A percentile compares a stretch with the other conserved stretches of the same genome.
phyloP scores from a whole-genome alignment of 1,140 invertebrate species.

The Drosophila bocki region DNA sequence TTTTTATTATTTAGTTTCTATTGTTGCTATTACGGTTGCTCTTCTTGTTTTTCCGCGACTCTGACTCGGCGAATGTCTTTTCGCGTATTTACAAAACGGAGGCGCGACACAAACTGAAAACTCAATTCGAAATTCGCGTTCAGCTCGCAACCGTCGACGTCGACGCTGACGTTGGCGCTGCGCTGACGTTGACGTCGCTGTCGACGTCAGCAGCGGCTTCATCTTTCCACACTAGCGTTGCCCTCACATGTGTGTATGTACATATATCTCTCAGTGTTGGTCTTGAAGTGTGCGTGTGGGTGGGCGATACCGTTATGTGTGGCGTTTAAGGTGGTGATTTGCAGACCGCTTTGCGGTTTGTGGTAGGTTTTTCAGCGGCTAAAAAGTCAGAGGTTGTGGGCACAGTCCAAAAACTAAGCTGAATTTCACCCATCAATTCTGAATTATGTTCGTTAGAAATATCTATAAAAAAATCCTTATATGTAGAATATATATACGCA shows the following conservation, averaged over 20 bases:
- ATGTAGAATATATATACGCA: no score
- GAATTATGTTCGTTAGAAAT: neutral
- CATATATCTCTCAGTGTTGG: constrained; percentile 2
- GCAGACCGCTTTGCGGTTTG: constrained; percentile 44
- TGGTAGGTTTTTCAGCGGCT: constrained; percentile 30
- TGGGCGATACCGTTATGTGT: constrained; percentile 41
- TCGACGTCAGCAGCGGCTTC: constrained; percentile 32
- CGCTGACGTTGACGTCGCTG: constrained; percentile 2
- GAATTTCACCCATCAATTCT: neutral
- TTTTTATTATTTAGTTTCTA: constrained; percentile 47
- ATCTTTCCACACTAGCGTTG: constrained; percentile 22
- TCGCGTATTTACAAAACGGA: constrained; percentile 82
- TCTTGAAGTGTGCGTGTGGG: constrained; percentile 8
- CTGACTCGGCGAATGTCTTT: constrained; percentile 56
- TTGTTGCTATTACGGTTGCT: constrained; percentile 18
- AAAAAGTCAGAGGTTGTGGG: constrained; percentile 8
- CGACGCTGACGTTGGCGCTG: constrained; percentile 1
- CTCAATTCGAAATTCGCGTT: constrained; percentile 79
- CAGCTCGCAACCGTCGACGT: constrained; percentile 42
- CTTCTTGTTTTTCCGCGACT: constrained; percentile 34
- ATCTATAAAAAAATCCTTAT: neutral
- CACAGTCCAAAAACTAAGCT: neutral
- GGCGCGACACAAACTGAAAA: constrained; percentile 83
- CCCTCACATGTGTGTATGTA: constrained; percentile 23
- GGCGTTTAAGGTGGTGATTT: constrained; percentile 15